Base-by-base conservation (phyloP, 2,888 invertebrate species). In the Drosophila yooni region DNA sequence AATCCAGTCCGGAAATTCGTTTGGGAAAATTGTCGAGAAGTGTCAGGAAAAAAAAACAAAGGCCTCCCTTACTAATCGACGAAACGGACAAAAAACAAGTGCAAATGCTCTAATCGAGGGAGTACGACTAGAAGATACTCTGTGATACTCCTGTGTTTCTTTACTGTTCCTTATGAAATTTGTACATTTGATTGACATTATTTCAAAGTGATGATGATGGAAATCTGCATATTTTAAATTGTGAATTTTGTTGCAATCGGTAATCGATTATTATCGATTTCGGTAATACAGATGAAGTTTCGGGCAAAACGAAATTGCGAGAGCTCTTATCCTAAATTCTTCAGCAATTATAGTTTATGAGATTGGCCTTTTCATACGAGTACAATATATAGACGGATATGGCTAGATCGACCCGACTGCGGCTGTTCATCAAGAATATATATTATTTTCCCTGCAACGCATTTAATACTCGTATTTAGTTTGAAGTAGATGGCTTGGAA, bases 1-100 rank as follows among this genome's bases (percentile, higher is more conserved):
- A 71, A 80, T 76, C 65, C 65, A 79, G 63, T 65, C 59, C 78
- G 78, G 80, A 79, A 80, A 79, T 71, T 79, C 68, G 70, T 62
- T 79, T 75, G 79, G 70, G 62, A 66, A 75, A 70, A 75, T 68
- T 64, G 67, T 56, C 54, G 33, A 71, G 63, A 79, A 67, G 21
- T 58, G 50, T 58, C 54, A 38, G 13, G 15, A 48, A 57, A 50
- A 10, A 25, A 33, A 40, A 25, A 3, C 46, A 15, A 25, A 25
- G 15, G 8, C 29, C 40, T 38, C 10, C 10, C 18, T 8, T 4
- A 15, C 15, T 15, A 46, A 27, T 10, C 50, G 10, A 10, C 2
- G 3, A 10, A 25, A 15, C 21, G 46, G 21, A 25, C 21, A 25
- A 4, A 4, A 46, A 13, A 46, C 15, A 8, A 25, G 1, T 15